Evolutionary conservation across 2,888 invertebrate genomes (phyloP).

Genomic region (Chromoteleia sp.): DNA sequence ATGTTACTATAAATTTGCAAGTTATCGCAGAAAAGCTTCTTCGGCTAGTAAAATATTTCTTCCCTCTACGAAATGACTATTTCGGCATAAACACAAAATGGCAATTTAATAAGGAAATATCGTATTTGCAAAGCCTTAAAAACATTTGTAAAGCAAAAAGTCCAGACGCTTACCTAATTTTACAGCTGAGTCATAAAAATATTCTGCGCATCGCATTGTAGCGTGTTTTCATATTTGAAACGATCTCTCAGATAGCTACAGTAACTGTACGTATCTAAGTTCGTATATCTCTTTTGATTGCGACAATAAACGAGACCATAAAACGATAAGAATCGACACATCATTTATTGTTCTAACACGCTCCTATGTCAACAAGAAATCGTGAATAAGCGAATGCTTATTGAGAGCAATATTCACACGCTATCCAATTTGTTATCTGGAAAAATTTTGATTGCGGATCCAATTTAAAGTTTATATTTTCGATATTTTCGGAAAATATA

Average conservation of each 20-base stretch:
- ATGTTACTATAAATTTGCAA: no score
- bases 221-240: constrained; percentile 58
- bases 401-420: constrained; percentile 34
- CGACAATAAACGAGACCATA: constrained; percentile 66
- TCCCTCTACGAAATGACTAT: no score
- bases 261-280: constrained; percentile 57
- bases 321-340: constrained; percentile 68
- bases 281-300: constrained; percentile 67
- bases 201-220: constrained; percentile 59
- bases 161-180: constrained; percentile 58
- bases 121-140: constrained; percentile 21
- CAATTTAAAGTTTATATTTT: no score
- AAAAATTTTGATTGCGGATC: not conserved
- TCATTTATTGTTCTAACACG: constrained; percentile 66
- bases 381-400: constrained; percentile 61
- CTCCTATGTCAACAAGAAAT: constrained; percentile 61
- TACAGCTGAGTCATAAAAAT: constrained; percentile 62
- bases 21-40: no score
- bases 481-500: no score
- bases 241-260: constrained; percentile 49
- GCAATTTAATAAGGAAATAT: constrained; percentile 3
- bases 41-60: no score
- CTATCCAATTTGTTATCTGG: constrained; percentile 18
- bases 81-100: not conserved
- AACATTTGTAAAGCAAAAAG: constrained; percentile 27